These are phyloP conservation scores for Colistium nudipinnis DNA, from an alignment of 2,113 vertebrate genomes.

Conservation along the genomic window DNA sequence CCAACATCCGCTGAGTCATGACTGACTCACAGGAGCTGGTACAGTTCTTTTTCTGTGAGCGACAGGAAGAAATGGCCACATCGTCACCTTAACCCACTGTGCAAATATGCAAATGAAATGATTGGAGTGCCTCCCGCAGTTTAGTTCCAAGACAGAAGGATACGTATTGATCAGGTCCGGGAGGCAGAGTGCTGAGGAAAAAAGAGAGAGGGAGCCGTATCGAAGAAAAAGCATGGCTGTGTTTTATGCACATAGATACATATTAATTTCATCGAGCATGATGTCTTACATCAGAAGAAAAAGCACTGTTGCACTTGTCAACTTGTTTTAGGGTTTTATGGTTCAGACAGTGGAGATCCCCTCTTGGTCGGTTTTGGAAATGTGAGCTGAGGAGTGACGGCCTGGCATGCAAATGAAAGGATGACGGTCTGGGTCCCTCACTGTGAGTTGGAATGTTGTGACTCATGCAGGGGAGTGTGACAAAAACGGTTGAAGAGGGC, in stretches of 20 bases:
- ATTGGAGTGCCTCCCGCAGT: conserved; percentile 65
- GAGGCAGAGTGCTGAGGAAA: conserved; percentile 10
- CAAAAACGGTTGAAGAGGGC: conserved; percentile 29
- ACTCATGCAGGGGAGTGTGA: conserved; percentile 36
- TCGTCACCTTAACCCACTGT: conserved; percentile 49
- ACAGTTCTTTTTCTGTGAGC: conserved; percentile 20
- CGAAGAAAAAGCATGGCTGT: background rate
- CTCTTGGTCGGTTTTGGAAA: background rate
- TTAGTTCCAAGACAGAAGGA: conserved; percentile 48
- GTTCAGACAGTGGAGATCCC: background rate
- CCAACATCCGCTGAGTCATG: conserved; percentile 56
- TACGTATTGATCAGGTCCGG: conserved; percentile 65
- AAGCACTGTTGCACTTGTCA: background rate
- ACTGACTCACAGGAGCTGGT: conserved; percentile 41
- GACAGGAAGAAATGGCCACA: conserved; percentile 1
- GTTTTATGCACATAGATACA: background rate
- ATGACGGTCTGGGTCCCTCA: background rate
- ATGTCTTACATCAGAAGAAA: background rate
- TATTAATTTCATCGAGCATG: background rate
- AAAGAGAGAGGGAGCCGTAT: background rate
- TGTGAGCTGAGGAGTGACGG: background rate
- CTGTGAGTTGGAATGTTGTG: conserved; percentile 16
- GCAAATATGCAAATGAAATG: conserved; percentile 74
- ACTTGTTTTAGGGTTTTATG: background rate
- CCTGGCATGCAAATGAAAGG: background rate